Evolutionary conservation across 2,113 vertebrate genomes (phyloP).

Genomic region (Microcebus murinus): DNA sequence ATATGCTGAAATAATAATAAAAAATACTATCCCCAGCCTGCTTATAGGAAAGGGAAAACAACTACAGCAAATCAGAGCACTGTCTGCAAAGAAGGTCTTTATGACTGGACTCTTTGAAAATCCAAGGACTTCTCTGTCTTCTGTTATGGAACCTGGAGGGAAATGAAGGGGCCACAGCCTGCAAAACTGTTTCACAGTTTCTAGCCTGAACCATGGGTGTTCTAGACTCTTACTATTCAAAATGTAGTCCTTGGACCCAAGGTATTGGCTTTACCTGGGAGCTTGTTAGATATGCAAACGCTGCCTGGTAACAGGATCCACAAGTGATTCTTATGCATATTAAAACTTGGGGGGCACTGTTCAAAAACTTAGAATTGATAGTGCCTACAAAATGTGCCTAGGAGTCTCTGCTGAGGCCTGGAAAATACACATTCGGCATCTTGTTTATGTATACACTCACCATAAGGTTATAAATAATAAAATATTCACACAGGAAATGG

Average conservation of each 20-base stretch:
- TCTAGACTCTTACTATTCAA: neutral
- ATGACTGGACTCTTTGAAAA: neutral
- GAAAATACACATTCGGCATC: neutral
- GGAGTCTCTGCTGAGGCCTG: neutral
- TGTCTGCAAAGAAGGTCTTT: neutral
- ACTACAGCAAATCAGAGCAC: neutral
- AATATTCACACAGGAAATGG: neutral
- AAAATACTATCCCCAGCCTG: neutral
- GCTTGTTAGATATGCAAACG: neutral
- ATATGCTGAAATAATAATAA: too few species aligned
- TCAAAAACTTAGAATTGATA: neutral
- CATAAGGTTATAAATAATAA: neutral
- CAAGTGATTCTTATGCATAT: neutral
- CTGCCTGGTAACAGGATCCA: neutral
- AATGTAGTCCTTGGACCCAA: neutral
- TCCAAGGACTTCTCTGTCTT: neutral
- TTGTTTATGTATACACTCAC: rapidly evolving
- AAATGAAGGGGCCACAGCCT: neutral
- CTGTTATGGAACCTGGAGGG: neutral
- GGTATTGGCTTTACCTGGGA: neutral
- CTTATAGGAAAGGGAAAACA: neutral
- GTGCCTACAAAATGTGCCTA: neutral
- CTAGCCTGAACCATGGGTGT: neutral
- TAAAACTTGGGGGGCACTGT: neutral
- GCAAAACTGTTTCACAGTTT: neutral